These are phyloP conservation scores for Meteorus cinctellus DNA, from an alignment of 2,888 invertebrate genomes.

Conservation along the genomic window DNA sequence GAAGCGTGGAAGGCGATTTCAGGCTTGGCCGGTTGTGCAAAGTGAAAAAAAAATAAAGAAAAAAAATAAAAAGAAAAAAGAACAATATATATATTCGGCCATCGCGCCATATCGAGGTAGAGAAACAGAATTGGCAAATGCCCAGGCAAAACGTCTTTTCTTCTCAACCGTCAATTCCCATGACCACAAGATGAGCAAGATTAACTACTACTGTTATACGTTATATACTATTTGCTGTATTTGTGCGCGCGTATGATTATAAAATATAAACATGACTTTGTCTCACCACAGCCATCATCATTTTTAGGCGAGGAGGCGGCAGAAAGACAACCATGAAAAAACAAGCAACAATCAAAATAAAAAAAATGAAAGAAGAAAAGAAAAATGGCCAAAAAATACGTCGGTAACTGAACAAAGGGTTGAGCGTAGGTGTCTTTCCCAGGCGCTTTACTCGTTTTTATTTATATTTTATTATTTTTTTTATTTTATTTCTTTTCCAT, in stretches of 20 bases:
- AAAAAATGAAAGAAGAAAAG: background rate
- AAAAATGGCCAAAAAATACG: conserved; percentile 37
- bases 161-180: conserved; percentile 35
- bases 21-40: conserved; percentile 41
- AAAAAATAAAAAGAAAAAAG: conserved; percentile 11
- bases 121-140: conserved; percentile 7
- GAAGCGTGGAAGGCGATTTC: conserved; percentile 40
- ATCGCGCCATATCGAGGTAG: conserved; percentile 27
- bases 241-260: conserved; percentile 10
- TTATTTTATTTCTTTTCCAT: conserved; percentile 18
- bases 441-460: conserved; percentile 39
- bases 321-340: background rate
- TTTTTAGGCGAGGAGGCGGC: conserved; percentile 10
- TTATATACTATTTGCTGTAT: conserved; percentile 6
- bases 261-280: conserved; percentile 12
- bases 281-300: conserved; percentile 18
- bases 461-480: conserved; percentile 36
- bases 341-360: conserved; percentile 6
- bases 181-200: conserved; percentile 38
- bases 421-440: conserved; percentile 45
- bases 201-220: conserved; percentile 21
- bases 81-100: conserved; percentile 27
- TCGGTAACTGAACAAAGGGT: conserved; percentile 43
- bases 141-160: conserved; percentile 28
- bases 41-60: conserved; percentile 31